These are phyloP conservation scores for Melanotaenia parkinsoni DNA, from an alignment of 2,797 vertebrate genomes.

Conservation along the genomic window DNA sequence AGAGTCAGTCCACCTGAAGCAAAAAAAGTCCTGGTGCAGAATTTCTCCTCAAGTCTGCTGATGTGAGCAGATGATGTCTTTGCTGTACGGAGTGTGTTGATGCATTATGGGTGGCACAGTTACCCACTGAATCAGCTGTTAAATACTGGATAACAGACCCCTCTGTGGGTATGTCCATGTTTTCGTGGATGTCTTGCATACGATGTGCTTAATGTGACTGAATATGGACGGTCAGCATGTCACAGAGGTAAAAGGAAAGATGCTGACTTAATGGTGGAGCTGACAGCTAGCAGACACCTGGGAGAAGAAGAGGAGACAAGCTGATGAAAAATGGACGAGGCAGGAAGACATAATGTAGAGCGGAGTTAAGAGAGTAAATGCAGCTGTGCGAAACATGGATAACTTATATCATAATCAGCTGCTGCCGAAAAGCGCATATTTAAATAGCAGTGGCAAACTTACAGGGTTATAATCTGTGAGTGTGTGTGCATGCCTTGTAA, in stretches of 20 bases:
- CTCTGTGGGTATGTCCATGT: slow-evolving; percentile 5
- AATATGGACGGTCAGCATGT: slow-evolving; percentile 33
- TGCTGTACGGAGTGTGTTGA: slow-evolving; percentile 14
- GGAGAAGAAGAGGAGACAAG: slow-evolving; percentile 48
- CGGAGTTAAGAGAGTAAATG: not conserved
- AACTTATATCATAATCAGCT: slow-evolving; percentile 60
- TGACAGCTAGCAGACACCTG: slow-evolving; percentile 46
- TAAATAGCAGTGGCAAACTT: slow-evolving; percentile 60
- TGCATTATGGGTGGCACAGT: slow-evolving; percentile 56
- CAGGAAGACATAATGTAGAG: not conserved
- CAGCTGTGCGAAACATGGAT: slow-evolving; percentile 44
- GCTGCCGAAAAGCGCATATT: slow-evolving; percentile 41
- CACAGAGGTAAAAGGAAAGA: slow-evolving; percentile 18
- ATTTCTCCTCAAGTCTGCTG: slow-evolving; percentile 25
- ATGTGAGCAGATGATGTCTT: slow-evolving; percentile 18
- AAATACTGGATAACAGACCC: slow-evolving; percentile 5
- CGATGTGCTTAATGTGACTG: slow-evolving; percentile 57
- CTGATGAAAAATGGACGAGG: not conserved
- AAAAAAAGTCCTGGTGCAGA: slow-evolving; percentile 52
- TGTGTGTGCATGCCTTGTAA: slow-evolving; percentile 56
- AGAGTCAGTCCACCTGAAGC: slow-evolving; percentile 48
- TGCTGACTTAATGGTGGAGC: slow-evolving; percentile 67
- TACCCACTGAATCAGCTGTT: slow-evolving; percentile 14
- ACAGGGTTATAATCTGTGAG: slow-evolving; percentile 61
- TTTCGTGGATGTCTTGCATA: slow-evolving; percentile 41